phyloP scores from a whole-genome alignment of 2,113 vertebrate species.

The Opisthocomus hoazin region DNA sequence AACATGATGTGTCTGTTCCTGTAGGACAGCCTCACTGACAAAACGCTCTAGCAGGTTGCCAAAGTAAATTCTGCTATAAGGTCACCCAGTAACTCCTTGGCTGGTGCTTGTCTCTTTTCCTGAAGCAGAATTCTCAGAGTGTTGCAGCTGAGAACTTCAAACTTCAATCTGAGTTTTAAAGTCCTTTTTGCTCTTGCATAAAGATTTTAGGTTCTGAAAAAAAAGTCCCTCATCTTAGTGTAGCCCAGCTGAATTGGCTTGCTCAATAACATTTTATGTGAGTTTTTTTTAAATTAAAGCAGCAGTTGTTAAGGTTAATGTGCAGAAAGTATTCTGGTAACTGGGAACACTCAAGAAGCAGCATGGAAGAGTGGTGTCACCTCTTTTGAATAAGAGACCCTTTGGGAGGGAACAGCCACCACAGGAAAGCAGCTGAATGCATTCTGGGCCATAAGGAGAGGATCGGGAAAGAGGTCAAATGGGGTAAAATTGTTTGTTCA shows the following conservation, averaged over 20 bases:
- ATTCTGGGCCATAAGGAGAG: neutral
- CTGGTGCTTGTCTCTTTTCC: neutral
- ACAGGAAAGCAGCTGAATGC: neutral
- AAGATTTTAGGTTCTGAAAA: neutral
- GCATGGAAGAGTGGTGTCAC: neutral
- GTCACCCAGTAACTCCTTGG: slow-evolving; percentile 13
- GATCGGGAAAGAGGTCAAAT: neutral
- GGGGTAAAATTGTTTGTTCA: neutral
- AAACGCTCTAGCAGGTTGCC: slow-evolving; percentile 10
- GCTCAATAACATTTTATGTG: neutral
- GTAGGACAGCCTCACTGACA: neutral
- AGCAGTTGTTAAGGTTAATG: neutral
- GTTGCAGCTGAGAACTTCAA: neutral
- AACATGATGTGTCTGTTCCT: neutral
- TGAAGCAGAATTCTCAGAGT: neutral
- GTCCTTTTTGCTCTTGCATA: neutral
- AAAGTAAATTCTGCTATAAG: slow-evolving; percentile 27
- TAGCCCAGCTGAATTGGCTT: neutral
- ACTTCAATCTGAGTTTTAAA: neutral
- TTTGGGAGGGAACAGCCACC: neutral
- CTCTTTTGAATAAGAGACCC: neutral
- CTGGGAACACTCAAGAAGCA: neutral
- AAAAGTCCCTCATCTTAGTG: neutral
- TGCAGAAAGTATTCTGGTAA: neutral
- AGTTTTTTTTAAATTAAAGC: neutral